Base-by-base conservation (phyloP, 2,797 vertebrate genomes). In the Sebastes diaconus region DNA sequence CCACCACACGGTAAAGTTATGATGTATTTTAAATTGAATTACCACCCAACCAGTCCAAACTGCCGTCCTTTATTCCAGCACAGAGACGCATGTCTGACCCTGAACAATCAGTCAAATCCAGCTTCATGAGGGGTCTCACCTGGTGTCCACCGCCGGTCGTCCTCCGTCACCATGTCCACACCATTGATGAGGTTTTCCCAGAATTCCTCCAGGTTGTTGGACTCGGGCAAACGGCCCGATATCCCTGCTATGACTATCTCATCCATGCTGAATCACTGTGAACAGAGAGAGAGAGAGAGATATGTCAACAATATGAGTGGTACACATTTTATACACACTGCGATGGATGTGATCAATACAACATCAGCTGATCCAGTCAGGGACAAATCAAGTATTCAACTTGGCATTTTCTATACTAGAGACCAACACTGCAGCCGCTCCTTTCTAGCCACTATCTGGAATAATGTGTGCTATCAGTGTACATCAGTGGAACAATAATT, bases 151-250 rank as follows among this genome's bases (percentile, higher is more conserved):
- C 98, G 94, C 73, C 98, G 92, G 92, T 98, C 95, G 52, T 99
- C 98, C 9, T 99, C 98, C 13, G 98, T 99, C 83, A 99, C 97
- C 99, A 99, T 99, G 93, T 99, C 99, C 73, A 99, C 96, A 16
- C 97, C 96, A 61, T 95, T 96, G 42, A 98, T 93, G 84, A 99
- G 96, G 90, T 99, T 99, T 65, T 97, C 96, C 99, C 99, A 99
- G 94, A 99, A 99, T 89, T 99, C 97, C 81, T 98, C 93, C 90
- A 99, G 87, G 92, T 98, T 98, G 73, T 97, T 93, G 0, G 98
- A 98, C 93, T 98, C 99, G 8, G 93, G 99, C 93, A 97, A 95
- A 66, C 96, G 97, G 83, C 97, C 99, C 0, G 99, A 97, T 89
- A 99, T 97, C 70, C 99, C 98, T 29, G 98, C 96, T 73, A 99